Evolutionary conservation across 1,140 invertebrate genomes (phyloP).

Genomic region (Hyles euphorbiae): DNA sequence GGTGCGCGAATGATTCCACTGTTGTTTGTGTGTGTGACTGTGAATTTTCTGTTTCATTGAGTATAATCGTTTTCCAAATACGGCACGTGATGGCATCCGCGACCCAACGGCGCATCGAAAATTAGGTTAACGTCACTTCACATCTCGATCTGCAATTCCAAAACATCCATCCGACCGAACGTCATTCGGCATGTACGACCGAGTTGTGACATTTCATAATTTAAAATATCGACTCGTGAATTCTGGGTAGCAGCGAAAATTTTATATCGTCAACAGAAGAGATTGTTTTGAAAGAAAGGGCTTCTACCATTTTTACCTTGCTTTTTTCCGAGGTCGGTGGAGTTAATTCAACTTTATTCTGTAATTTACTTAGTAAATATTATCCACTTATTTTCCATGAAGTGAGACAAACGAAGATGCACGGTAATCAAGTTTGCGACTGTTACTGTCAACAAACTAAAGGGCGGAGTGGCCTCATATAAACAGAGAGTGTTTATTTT

Average conservation of each 20-base stretch:
- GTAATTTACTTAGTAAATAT: conserved; percentile 3
- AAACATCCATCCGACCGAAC: conserved; percentile 42
- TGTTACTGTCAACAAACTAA: too few relatives aligned
- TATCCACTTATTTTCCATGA: neutral
- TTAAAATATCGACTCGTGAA: conserved; percentile 13
- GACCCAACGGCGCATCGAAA: conserved; percentile 43
- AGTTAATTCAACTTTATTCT: conserved; percentile 21
- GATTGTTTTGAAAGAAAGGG: conserved; percentile 18
- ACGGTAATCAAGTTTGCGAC: too few relatives aligned
- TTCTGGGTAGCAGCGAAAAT: neutral
- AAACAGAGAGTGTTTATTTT: too few relatives aligned
- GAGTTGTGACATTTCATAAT: conserved; percentile 42
- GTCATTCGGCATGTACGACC: too few relatives aligned
- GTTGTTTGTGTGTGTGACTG: too few relatives aligned
- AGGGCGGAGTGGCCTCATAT: too few relatives aligned
- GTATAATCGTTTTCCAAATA: conserved; percentile 43
- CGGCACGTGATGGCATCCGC: conserved; percentile 2
- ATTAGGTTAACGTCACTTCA: conserved; percentile 57
- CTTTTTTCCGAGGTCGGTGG: conserved; percentile 4
- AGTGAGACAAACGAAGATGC: neutral
- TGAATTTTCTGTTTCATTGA: conserved; percentile 63
- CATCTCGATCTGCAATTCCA: conserved; percentile 51
- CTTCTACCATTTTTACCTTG: conserved; percentile 15
- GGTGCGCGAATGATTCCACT: too few relatives aligned
- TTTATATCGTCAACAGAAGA: conserved; percentile 17